Conservation (phyloP, 2,797 vertebrate species). For the Chelonia mydas region DNA sequence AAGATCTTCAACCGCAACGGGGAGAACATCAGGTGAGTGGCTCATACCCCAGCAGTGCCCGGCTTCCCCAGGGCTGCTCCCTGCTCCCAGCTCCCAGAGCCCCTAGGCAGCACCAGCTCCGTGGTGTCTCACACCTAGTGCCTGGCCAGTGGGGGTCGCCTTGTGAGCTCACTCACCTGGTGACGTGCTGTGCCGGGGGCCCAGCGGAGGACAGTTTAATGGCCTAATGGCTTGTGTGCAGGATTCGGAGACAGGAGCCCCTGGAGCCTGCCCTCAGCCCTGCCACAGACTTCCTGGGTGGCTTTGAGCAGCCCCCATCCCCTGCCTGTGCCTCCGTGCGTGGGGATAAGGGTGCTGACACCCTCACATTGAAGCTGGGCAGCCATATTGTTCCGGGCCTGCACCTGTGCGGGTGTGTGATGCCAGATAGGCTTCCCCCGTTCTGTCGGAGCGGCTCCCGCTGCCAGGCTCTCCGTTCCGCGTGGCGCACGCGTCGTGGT, state of each 20-base stretch:
- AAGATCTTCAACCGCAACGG: conserved; percentile 29
- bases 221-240: no score
- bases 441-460: no score
- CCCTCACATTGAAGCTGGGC: not conserved
- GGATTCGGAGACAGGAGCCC: not conserved
- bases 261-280: no score
- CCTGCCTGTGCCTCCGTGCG: not conserved
- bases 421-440: not conserved
- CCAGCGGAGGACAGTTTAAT: no score
- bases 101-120: no score
- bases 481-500: not conserved
- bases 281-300: not conserved
- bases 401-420: no score
- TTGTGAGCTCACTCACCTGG: not conserved
- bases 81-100: not conserved
- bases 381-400: not conserved
- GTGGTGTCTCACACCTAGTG: no score
- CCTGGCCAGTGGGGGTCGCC: not conserved
- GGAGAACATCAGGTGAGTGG: conserved; percentile 27
- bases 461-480: not conserved
- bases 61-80: no score
- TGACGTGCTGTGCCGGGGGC: no score
- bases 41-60: not conserved
- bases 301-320: not conserved
- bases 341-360: not conserved